Conservation (phyloP, 1,140 invertebrate species). For the Eupristina koningsbergeri region DNA sequence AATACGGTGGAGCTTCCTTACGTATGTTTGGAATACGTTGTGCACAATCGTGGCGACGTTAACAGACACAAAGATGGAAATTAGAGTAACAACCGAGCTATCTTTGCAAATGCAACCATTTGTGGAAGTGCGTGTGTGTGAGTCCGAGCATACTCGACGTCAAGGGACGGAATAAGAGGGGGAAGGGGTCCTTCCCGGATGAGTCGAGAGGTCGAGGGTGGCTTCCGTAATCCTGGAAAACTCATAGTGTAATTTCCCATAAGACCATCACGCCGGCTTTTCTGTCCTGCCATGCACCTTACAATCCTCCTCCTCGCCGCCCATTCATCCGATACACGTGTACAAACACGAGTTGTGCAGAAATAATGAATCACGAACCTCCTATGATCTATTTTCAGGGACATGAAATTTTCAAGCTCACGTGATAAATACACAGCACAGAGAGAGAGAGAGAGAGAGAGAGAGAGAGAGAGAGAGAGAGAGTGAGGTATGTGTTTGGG, state of each 20-base stretch:
- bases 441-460: too few species aligned
- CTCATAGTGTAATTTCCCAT: constrained; percentile 66
- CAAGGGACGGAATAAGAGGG: neutral
- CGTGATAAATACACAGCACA: neutral
- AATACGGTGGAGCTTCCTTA: neutral
- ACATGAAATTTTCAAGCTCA: neutral
- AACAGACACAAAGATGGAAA: constrained; percentile 47
- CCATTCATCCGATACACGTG: neutral
- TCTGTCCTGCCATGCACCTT: constrained; percentile 17
- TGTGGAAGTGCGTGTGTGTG: neutral
- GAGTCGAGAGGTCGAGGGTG: constrained; percentile 42
- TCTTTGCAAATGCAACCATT: neutral
- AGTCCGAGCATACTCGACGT: neutral
- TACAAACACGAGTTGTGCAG: neutral
- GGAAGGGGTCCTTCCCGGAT: neutral
- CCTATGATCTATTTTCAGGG: neutral
- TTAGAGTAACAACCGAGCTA: constrained; percentile 53
- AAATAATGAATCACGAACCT: neutral
- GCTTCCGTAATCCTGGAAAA: constrained; percentile 44
- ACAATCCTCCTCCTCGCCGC: neutral
- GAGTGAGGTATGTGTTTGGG: neutral
- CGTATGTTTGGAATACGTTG: constrained; percentile 4
- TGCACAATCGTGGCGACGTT: constrained; percentile 38
- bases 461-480: too few species aligned
- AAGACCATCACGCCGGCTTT: constrained; percentile 56